These are phyloP conservation scores for Lysandra coridon DNA, from an alignment of 2,888 invertebrate genomes.

Conservation along the genomic window DNA sequence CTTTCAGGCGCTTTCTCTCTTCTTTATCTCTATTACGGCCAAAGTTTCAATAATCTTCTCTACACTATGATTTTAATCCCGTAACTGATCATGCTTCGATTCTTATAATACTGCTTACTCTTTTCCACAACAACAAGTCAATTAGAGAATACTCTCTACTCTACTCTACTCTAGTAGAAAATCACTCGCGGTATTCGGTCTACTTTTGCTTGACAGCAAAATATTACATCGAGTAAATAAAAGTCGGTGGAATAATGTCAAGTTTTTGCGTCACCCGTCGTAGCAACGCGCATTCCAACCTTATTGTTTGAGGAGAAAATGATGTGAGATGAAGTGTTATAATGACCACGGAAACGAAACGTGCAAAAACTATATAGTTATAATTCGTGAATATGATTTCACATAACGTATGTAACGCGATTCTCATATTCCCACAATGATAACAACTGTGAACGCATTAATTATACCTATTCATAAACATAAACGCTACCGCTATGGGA, in stretches of 20 bases:
- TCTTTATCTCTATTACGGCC: not conserved
- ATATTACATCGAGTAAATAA: conserved; percentile 8
- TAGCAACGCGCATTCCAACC: not conserved
- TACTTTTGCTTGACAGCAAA: conserved; percentile 4
- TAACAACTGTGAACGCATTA: conserved; percentile 43
- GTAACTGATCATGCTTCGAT: not conserved
- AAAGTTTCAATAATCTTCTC: not conserved
- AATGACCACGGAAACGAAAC: conserved; percentile 26
- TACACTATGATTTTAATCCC: not conserved
- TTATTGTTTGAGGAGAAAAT: conserved; percentile 25
- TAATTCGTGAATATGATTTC: conserved; percentile 34
- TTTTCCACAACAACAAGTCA: not conserved
- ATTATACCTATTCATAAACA: conserved; percentile 42
- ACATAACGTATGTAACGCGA: conserved; percentile 36
- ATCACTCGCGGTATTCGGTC: not conserved
- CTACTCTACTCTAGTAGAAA: not conserved
- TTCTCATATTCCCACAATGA: conserved; percentile 43
- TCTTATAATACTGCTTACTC: not conserved
- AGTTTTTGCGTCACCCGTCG: conserved; percentile 12
- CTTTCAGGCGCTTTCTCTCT: not conserved
- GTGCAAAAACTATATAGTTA: conserved; percentile 17
- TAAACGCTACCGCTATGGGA: conserved; percentile 44
- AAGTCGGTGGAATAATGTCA: not conserved
- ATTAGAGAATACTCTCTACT: too few species aligned
- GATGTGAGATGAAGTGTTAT: conserved; percentile 2